phyloP scores from a whole-genome alignment of 2,888 invertebrate genomes.

The Torymus tubicola region DNA sequence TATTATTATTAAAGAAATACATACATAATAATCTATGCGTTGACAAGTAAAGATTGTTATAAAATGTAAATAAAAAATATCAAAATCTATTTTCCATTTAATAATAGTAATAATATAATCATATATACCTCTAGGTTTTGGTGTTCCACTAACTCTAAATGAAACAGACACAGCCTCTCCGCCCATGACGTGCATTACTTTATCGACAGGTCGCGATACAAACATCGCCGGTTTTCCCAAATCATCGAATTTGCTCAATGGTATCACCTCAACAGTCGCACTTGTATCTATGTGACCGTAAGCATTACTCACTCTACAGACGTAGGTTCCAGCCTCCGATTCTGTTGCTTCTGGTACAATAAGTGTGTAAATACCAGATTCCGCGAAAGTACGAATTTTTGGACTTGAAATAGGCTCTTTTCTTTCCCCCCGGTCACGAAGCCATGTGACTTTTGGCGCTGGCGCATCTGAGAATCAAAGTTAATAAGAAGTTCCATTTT shows the following conservation, averaged over 20 bases:
- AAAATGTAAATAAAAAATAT: too few relatives aligned
- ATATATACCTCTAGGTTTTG: conserved; percentile 87
- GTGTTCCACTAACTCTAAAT: conserved; percentile 89
- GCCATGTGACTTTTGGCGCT: conserved; percentile 86
- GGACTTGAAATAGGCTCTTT: conserved; percentile 79
- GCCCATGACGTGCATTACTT: conserved; percentile 84
- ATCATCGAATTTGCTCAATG: conserved; percentile 79
- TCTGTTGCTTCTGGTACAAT: conserved; percentile 85
- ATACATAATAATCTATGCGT: too few relatives aligned
- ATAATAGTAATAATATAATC: too few relatives aligned
- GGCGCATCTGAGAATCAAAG: conserved; percentile 70
- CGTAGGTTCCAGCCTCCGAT: conserved; percentile 86
- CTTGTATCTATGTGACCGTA: conserved; percentile 86
- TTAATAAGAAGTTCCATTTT: too few relatives aligned
- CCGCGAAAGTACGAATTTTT: conserved; percentile 83
- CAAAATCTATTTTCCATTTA: too few relatives aligned
- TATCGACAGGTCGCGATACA: conserved; percentile 85
- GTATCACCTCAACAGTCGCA: conserved; percentile 84
- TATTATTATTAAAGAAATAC: too few relatives aligned
- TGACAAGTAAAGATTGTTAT: too few relatives aligned
- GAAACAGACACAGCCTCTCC: conserved; percentile 91
- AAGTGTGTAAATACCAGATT: conserved; percentile 85
- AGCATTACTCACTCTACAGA: conserved; percentile 85
- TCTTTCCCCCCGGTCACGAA: conserved; percentile 78
- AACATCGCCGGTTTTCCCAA: conserved; percentile 87